Evolutionary conservation across 2,113 vertebrate species (phyloP).

Genomic region (Gymnocephalus cernua): DNA sequence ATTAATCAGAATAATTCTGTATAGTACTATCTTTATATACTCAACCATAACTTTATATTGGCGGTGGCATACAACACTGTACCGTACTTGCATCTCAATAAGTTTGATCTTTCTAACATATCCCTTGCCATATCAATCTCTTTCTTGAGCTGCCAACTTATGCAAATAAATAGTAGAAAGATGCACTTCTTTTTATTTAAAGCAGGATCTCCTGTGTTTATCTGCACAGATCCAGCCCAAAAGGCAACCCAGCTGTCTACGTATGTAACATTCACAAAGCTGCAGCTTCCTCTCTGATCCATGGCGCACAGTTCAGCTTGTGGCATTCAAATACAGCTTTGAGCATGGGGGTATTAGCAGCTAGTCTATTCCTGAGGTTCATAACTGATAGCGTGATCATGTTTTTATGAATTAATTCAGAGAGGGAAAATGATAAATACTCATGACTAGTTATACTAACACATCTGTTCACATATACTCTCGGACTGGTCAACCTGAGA

Average conservation of each 20-base stretch:
- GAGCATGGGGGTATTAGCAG: slow-evolving; percentile 5
- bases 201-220: slow-evolving; percentile 18
- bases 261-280: slow-evolving; percentile 21
- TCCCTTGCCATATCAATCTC: slow-evolving; percentile 9
- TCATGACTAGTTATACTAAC: neutral
- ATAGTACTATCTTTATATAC: neutral
- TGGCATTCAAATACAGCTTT: slow-evolving; percentile 30
- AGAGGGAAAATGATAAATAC: neutral
- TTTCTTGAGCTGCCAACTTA: slow-evolving; percentile 10
- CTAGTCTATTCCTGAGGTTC: neutral
- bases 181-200: neutral
- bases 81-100: slow-evolving; percentile 1
- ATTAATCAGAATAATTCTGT: neutral
- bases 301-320: neutral
- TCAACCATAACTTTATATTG: neutral
- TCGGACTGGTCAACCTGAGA: neutral
- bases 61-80: neutral
- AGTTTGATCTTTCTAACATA: slow-evolving; percentile 2
- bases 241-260: slow-evolving; percentile 16
- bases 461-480: neutral
- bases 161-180: slow-evolving; percentile 1
- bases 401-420: neutral
- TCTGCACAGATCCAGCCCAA: slow-evolving; percentile 2
- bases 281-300: slow-evolving; percentile 27
- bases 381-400: neutral